Evolutionary conservation across 2,888 invertebrate genomes (phyloP).

Genomic region (Lymantria dispar): DNA sequence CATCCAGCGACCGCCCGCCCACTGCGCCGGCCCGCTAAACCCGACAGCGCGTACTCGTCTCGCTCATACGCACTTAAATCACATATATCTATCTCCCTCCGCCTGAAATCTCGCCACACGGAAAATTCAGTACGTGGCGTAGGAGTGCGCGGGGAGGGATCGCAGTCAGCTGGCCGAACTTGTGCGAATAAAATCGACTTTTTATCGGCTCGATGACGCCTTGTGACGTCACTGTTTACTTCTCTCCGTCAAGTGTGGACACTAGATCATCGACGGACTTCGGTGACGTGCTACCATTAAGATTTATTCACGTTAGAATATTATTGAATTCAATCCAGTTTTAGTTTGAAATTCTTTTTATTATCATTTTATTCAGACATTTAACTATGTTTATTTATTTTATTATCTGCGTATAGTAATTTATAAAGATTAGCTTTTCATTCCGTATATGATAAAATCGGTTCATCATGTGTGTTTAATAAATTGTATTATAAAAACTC

Average conservation of each 20-base stretch:
- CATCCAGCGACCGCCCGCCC: constrained; percentile 81
- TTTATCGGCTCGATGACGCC: constrained; percentile 80
- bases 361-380: too few species aligned
- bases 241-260: constrained; percentile 59
- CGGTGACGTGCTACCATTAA: constrained; percentile 45
- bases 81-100: constrained; percentile 44
- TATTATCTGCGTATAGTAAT: too few species aligned
- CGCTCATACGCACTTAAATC: constrained; percentile 38
- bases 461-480: constrained; percentile 29
- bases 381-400: too few species aligned
- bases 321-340: not conserved
- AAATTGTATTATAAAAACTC: constrained; percentile 49
- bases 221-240: constrained; percentile 82
- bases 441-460: constrained; percentile 5
- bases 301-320: constrained; percentile 9
- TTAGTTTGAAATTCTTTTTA: too few species aligned
- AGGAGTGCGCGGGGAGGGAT: constrained; percentile 49
- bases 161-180: constrained; percentile 81
- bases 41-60: constrained; percentile 53
- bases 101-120: constrained; percentile 72
- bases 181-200: constrained; percentile 82
- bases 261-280: constrained; percentile 53
- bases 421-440: too few species aligned
- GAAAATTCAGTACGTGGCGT: constrained; percentile 68
- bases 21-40: constrained; percentile 61